Evolutionary conservation across 2,797 vertebrate genomes (phyloP), one percentile per base, ranked within the genome.

Genomic region (Odontamblyopus lacepedii): DNA sequence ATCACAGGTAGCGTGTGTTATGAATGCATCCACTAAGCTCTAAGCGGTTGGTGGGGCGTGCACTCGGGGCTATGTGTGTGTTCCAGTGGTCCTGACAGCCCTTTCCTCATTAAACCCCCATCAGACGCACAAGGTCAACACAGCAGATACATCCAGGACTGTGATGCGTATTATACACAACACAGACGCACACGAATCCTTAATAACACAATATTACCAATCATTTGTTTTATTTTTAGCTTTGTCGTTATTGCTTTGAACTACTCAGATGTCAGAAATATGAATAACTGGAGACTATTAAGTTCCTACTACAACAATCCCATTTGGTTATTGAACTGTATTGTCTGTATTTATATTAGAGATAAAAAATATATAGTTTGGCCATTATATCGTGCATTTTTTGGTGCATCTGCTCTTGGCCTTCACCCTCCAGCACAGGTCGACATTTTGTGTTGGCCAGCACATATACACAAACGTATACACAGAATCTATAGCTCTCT

Each of bases 61-160:
- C 19, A 16, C 32, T 35, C 35, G 2, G 30, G 59, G 59, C 59
- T 30, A 19, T 75, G 79, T 64, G 81, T 65, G 38, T 77, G 86
- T 85, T 81, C 83, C 87, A 77, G 79, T 48, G 30, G 78, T 82
- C 82, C 70, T 92, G 87, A 91, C 90, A 91, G 83, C 70, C 81
- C 60, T 82, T 29, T 83, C 74, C 88, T 92, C 90, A 91, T 92
- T 89, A 93, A 91, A 87, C 79, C 83, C 73, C 70, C 85, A 32
- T 89, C 90, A 88, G 80, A 88, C 65, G 18, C 85, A 51, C 59
- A 83, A 87, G 92, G 89, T 91, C 88, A 88, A 84, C 78, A 89
- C 82, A 84, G 83, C 84, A 78, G 75, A 79, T 68, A 78, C 69
- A 70, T 72, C 76, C 64, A 48, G 13, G 63, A 63, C 73, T 57